Evolutionary conservation across 2,888 invertebrate species (phyloP).

Genomic region (Byasa hedistus): DNA sequence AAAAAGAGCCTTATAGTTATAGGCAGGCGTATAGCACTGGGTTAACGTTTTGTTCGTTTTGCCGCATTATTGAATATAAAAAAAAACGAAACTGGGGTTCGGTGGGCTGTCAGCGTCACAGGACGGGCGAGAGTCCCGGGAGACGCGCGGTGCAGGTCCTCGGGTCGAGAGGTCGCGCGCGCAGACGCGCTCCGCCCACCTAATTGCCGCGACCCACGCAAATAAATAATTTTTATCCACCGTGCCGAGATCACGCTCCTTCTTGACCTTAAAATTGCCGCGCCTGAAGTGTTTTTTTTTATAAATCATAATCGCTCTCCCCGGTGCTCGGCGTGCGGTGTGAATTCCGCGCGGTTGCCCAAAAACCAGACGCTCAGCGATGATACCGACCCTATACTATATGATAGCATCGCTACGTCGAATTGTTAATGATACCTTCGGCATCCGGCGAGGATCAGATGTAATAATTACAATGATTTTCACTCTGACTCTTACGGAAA

Average conservation of each 20-base stretch:
- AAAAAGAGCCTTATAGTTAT: background rate
- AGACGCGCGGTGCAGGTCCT: conserved; percentile 41
- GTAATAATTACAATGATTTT: conserved; percentile 50
- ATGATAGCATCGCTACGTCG: conserved; percentile 56
- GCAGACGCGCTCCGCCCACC: conserved; percentile 74
- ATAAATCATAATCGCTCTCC: conserved; percentile 66
- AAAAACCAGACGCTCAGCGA: conserved; percentile 46
- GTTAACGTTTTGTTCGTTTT: background rate
- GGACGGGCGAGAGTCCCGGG: conserved; percentile 46
- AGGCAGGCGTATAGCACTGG: background rate
- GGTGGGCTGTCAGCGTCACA: conserved; percentile 49
- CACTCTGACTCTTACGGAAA: conserved; percentile 21
- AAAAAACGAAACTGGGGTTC: conserved; percentile 35
- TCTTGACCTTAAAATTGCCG: conserved; percentile 73
- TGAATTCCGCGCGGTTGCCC: conserved; percentile 42
- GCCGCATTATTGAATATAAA: background rate
- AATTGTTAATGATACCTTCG: conserved; percentile 68
- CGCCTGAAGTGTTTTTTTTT: conserved; percentile 62
- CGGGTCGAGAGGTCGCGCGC: conserved; percentile 72
- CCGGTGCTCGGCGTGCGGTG: conserved; percentile 48
- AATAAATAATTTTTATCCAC: conserved; percentile 78
- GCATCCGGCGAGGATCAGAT: conserved; percentile 50
- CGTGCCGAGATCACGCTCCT: conserved; percentile 65
- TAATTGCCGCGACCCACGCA: conserved; percentile 79
- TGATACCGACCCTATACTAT: conserved; percentile 44